Evolutionary conservation across 2,113 vertebrate species (phyloP).

Genomic region (Hippolais icterina): DNA sequence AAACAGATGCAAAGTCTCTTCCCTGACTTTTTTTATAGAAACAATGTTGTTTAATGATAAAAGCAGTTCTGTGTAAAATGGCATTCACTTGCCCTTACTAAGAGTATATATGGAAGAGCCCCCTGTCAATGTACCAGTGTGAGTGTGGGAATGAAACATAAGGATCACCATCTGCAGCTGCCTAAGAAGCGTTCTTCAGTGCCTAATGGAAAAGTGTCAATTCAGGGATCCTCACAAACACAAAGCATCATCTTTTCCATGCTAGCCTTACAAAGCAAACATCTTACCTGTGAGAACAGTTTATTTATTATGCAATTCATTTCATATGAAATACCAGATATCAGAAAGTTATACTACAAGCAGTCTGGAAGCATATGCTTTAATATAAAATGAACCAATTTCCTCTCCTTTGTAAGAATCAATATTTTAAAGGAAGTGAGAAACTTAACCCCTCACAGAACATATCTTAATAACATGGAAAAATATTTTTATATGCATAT

Average conservation of each 20-base stretch:
- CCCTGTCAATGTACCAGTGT: neutral
- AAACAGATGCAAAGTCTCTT: constrained; percentile 27
- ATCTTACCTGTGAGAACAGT: constrained; percentile 5
- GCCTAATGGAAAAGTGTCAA: constrained; percentile 16
- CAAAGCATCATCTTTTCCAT: constrained; percentile 21
- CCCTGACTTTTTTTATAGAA: neutral
- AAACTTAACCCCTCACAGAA: neutral
- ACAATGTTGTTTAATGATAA: constrained; percentile 23
- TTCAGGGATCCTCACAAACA: constrained; percentile 34
- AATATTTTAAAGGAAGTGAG: neutral
- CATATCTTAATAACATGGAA: neutral
- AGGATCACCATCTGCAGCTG: constrained; percentile 49
- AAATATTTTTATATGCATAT: neutral
- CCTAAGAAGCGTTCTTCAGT: constrained; percentile 7
- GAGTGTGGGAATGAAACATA: constrained; percentile 48
- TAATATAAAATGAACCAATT: neutral
- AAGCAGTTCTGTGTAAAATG: constrained; percentile 40
- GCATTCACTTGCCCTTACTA: constrained; percentile 50
- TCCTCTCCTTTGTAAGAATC: neutral
- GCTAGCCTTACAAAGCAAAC: constrained; percentile 12
- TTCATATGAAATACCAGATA: constrained; percentile 14
- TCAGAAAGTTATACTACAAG: neutral
- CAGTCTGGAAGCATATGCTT: neutral
- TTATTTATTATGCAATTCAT: constrained; percentile 16
- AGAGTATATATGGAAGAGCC: constrained; percentile 26